Percentiles rank a stretch among this genome's conserved stretches.
Conservation (phyloP, 1,140 invertebrate genomes). For the Heliconius melpomene region DNA sequence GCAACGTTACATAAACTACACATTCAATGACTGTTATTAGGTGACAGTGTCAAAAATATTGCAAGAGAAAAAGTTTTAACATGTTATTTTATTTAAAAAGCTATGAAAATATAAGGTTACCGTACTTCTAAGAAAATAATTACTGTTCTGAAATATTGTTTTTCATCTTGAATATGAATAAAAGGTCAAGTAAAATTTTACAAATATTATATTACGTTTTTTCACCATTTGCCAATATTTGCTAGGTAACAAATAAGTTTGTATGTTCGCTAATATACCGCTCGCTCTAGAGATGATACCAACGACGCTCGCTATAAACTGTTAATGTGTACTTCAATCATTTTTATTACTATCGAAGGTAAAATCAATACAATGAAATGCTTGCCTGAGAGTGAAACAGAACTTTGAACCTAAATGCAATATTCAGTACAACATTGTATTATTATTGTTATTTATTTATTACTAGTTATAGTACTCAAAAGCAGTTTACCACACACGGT, state of each 20-base stretch:
- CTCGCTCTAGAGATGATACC: background rate
- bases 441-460: background rate
- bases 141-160: background rate
- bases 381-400: background rate
- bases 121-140: background rate
- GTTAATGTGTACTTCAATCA: slow-evolving; percentile 13
- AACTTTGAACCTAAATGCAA: background rate
- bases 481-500: too few relatives aligned
- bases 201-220: too few relatives aligned
- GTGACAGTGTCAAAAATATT: background rate
- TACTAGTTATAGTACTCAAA: too few relatives aligned
- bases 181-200: too few relatives aligned
- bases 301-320: background rate
- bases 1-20: background rate
- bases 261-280: background rate
- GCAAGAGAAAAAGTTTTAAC: background rate
- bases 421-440: background rate
- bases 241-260: background rate
- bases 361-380: background rate
- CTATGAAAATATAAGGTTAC: background rate
- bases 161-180: too few relatives aligned
- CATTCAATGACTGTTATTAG: too few relatives aligned
- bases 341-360: slow-evolving; percentile 7
- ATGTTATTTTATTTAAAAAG: background rate
- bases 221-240: background rate